A percentile compares a stretch with the other conserved stretches of the same genome.
Evolutionary conservation across 1,140 invertebrate genomes (phyloP).

Genomic region (Drosophila parvula): DNA sequence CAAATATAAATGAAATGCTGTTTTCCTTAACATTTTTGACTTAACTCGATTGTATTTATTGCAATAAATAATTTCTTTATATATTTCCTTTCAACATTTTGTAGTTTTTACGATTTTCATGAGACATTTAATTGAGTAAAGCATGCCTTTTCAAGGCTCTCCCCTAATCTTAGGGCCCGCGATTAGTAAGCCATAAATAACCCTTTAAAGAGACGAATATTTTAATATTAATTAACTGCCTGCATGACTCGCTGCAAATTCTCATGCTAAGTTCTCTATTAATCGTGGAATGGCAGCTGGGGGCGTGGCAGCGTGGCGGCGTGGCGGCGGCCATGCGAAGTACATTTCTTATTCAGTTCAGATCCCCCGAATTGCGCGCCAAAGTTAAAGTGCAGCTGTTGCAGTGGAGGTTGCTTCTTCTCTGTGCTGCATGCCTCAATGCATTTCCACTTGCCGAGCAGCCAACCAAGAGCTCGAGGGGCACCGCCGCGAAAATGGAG

Average conservation of each 20-base stretch:
- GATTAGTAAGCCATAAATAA: conserved; percentile 22
- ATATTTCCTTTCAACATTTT: background rate
- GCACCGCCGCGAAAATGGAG: conserved; percentile 63
- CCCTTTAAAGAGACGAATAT: conserved; percentile 12
- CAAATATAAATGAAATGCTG: background rate
- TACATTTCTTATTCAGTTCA: conserved; percentile 30
- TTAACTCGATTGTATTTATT: background rate
- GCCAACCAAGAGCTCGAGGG: conserved; percentile 64
- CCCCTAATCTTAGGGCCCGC: too few relatives aligned
- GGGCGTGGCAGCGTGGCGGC: conserved; percentile 31
- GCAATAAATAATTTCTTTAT: background rate
- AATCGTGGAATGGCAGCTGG: conserved; percentile 14
- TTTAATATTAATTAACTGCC: conserved; percentile 21
- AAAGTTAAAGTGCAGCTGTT: conserved; percentile 54
- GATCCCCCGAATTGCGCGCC: conserved; percentile 29
- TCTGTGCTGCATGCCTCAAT: conserved; percentile 68
- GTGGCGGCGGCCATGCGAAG: conserved; percentile 56
- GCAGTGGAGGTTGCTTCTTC: conserved; percentile 33
- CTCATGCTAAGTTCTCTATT: conserved; percentile 18
- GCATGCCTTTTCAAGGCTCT: too few relatives aligned
- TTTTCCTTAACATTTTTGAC: background rate
- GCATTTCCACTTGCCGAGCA: conserved; percentile 80
- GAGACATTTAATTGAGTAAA: background rate
- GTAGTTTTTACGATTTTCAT: background rate
- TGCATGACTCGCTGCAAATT: conserved; percentile 2